Evolutionary conservation across 2,113 vertebrate genomes (phyloP).

Genomic region (Accipiter cooperii): DNA sequence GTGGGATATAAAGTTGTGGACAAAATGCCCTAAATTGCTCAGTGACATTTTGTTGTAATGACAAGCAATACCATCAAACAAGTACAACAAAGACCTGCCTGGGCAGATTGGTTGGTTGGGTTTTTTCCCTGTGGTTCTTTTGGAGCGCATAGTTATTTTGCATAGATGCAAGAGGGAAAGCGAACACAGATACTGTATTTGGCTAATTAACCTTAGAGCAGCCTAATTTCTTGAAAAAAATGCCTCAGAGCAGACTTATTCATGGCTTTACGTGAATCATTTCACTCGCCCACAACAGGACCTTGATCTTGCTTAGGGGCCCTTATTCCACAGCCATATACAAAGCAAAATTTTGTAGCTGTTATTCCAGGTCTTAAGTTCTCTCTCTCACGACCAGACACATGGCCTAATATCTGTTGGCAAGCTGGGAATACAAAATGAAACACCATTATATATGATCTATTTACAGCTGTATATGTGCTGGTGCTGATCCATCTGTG

Average conservation of each 20-base stretch:
- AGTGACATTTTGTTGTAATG: neutral
- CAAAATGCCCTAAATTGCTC: neutral
- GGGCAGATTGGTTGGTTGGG: neutral
- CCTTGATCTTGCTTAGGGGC: neutral
- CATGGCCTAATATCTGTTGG: neutral
- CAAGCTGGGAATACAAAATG: constrained; percentile 8
- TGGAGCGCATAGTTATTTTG: neutral
- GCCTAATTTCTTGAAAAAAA: neutral
- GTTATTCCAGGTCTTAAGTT: neutral
- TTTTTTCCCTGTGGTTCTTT: neutral
- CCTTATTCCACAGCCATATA: neutral
- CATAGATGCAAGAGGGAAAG: neutral
- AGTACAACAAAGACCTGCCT: no score
- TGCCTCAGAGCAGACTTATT: neutral
- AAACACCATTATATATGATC: neutral
- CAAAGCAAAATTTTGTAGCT: neutral
- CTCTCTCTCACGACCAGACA: neutral
- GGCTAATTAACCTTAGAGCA: neutral
- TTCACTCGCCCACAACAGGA: neutral
- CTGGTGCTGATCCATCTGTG: neutral
- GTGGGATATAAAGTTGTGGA: neutral
- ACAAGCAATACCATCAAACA: neutral
- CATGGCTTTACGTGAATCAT: neutral
- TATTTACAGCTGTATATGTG: neutral
- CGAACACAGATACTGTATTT: neutral